Conservation (phyloP, 2,888 invertebrate genomes). For the Drosophila setosimentum region DNA sequence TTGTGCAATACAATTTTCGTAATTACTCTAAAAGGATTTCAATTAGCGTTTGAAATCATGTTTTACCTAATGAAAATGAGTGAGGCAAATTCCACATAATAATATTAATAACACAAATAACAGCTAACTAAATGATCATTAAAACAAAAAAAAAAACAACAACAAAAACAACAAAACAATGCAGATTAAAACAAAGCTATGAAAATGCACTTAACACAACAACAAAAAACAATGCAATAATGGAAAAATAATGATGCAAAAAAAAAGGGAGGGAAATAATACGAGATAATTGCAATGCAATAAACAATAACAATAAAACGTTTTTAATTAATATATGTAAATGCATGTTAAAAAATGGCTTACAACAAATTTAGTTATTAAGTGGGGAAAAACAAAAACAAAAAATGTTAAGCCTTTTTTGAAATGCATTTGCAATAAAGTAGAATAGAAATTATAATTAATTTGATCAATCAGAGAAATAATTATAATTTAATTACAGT, state of each 20-base stretch:
- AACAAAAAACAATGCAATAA: slow-evolving; percentile 38
- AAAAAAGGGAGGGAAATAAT: slow-evolving; percentile 13
- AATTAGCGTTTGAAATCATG: slow-evolving; percentile 64
- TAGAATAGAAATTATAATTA: slow-evolving; percentile 44
- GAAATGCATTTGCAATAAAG: slow-evolving; percentile 27
- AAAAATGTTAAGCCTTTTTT: slow-evolving; percentile 18
- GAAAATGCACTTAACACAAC: slow-evolving; percentile 70
- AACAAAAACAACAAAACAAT: slow-evolving; percentile 15
- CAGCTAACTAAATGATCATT: slow-evolving; percentile 38
- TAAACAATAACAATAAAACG: slow-evolving; percentile 47
- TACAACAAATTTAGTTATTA: slow-evolving; percentile 12
- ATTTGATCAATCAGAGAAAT: slow-evolving; percentile 42
- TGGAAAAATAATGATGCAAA: slow-evolving; percentile 52
- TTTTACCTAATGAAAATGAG: slow-evolving; percentile 53
- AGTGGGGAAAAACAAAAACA: slow-evolving; percentile 17
- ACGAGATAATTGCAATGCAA: slow-evolving; percentile 25
- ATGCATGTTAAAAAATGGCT: slow-evolving; percentile 17
- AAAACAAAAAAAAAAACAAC: slow-evolving; percentile 6
- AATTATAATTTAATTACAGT: slow-evolving; percentile 39
- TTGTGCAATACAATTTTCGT: slow-evolving; percentile 57
- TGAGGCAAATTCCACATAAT: slow-evolving; percentile 10
- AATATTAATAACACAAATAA: slow-evolving; percentile 51
- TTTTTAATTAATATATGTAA: slow-evolving; percentile 51
- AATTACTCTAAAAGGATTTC: slow-evolving; percentile 80
- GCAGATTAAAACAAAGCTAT: slow-evolving; percentile 66